Base-by-base conservation (phyloP, 2,888 invertebrate genomes). In the Trileptium ribeirensis region DNA sequence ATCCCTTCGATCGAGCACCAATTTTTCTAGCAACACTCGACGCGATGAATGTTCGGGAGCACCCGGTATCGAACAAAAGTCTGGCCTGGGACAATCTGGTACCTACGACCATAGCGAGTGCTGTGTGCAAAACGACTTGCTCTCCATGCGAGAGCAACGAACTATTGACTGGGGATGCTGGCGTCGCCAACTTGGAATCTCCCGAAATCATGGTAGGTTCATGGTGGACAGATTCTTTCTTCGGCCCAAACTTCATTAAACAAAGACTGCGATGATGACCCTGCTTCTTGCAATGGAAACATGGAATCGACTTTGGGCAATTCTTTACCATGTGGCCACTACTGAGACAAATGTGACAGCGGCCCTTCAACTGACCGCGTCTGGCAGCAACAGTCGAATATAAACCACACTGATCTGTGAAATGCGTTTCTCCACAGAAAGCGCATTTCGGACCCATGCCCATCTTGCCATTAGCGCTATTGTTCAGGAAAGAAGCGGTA, bases 211-310 rank as follows among this genome's bases (percentile, higher is more conserved):
- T 8, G 8, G 51, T 51, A 15, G 51, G 8, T 51, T 51, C 51
- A 24, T 8, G 24, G 8, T 51, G 8, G 51, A 24, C 8, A 24
- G 51, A 8, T 51, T 51, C 51, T 51, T 8, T 8, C 51, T 51
- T 51, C n/a, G 51, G 51, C 51, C 24, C 24, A 24, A 51, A 51
- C 24, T 51, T 51, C 8, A 24, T 15, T 51, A 51, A 24, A 36
- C 77, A 75, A 24, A 75, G 15, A 38, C 77, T 75, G 77, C 77
- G 51, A 51, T 51, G 51, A 51, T 51, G 51, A 15, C 8, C 24
- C 51, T 8, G 24, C 24, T 51, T 51, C 37, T 75, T 75, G 77
- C 77, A 75, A n/a, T 75, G 36, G 39, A 75, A 75, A n/a, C 77
- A 75, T 24, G 37, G 34, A n/a, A 24, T 34, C 15, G n/a, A 24